Percentiles rank a stretch among this genome's conserved stretches.
These are phyloP conservation scores for Chaetura pelagica DNA, from an alignment of 2,113 vertebrate species.

Conservation along the genomic window DNA sequence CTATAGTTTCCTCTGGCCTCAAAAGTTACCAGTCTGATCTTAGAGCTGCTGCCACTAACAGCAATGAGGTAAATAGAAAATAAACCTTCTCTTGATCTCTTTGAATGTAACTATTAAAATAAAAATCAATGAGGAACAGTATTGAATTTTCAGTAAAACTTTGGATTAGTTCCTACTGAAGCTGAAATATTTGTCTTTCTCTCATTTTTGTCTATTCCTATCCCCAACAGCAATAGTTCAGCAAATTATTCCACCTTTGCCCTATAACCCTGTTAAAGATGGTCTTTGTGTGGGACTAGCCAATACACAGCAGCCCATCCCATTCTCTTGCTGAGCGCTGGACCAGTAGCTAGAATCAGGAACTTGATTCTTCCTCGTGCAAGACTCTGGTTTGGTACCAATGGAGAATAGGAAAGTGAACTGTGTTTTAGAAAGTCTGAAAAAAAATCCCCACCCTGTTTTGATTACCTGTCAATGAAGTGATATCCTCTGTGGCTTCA, in stretches of 20 bases:
- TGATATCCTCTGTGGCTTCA: background rate
- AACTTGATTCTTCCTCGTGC: background rate
- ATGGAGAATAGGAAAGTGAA: background rate
- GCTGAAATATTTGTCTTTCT: conserved; percentile 36
- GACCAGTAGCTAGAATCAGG: background rate
- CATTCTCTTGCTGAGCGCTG: background rate
- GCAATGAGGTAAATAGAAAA: background rate
- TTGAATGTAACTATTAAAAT: background rate
- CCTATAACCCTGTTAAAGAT: conserved; percentile 43
- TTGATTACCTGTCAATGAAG: background rate
- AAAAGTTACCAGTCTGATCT: background rate
- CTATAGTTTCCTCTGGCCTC: background rate
- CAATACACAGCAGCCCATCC: background rate
- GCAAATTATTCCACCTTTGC: conserved; percentile 59
- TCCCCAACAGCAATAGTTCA: conserved; percentile 39
- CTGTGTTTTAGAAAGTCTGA: background rate
- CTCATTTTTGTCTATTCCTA: conserved; percentile 57
- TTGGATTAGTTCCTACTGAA: conserved; percentile 56
- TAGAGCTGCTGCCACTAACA: background rate
- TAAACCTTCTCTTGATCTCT: background rate
- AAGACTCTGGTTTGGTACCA: background rate
- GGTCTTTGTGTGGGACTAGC: conserved; percentile 11
- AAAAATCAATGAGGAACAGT: background rate
- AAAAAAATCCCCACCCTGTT: background rate
- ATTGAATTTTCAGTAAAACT: conserved; percentile 41